phyloP scores from a whole-genome alignment of 2,888 invertebrate genomes.

The Dynastes maya region DNA sequence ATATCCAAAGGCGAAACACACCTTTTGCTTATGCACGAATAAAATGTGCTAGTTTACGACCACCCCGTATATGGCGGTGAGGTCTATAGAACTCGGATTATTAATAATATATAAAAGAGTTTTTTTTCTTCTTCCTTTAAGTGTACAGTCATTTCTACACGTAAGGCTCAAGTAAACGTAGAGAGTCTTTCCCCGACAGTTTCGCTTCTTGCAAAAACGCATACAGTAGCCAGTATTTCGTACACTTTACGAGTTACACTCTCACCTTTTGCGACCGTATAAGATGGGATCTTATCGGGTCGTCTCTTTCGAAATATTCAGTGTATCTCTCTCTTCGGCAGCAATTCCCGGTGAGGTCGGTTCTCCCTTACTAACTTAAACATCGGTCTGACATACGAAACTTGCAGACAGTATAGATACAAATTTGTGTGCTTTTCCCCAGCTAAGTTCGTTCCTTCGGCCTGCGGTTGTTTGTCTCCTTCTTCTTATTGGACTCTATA shows the following conservation, averaged over 20 bases:
- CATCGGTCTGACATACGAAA: slow-evolving; percentile 57
- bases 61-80: slow-evolving; percentile 45
- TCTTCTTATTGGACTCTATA: slow-evolving; percentile 59
- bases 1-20: slow-evolving; percentile 33
- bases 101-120: slow-evolving; percentile 47
- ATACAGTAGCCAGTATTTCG: slow-evolving; percentile 67
- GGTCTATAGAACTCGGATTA: slow-evolving; percentile 43
- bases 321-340: slow-evolving; percentile 55
- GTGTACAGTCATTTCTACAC: neutral
- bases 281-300: slow-evolving; percentile 61
- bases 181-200: slow-evolving; percentile 11
- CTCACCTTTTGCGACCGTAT: slow-evolving; percentile 63
- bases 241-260: slow-evolving; percentile 65
- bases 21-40: slow-evolving; percentile 40
- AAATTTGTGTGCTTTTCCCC: slow-evolving; percentile 63
- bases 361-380: slow-evolving; percentile 62
- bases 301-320: slow-evolving; percentile 59
- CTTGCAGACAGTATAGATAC: slow-evolving; percentile 64
- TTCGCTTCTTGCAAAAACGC: slow-evolving; percentile 50
- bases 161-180: neutral
- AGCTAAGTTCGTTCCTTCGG: slow-evolving; percentile 20
- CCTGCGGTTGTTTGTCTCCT: slow-evolving; percentile 55
- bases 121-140: slow-evolving; percentile 37
- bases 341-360: slow-evolving; percentile 59
- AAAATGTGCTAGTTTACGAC: slow-evolving; percentile 40